Percentiles rank a stretch among this genome's conserved stretches.
These are phyloP conservation scores for Dinocampus coccinellae DNA, from an alignment of 2,888 invertebrate species.

Conservation along the genomic window DNA sequence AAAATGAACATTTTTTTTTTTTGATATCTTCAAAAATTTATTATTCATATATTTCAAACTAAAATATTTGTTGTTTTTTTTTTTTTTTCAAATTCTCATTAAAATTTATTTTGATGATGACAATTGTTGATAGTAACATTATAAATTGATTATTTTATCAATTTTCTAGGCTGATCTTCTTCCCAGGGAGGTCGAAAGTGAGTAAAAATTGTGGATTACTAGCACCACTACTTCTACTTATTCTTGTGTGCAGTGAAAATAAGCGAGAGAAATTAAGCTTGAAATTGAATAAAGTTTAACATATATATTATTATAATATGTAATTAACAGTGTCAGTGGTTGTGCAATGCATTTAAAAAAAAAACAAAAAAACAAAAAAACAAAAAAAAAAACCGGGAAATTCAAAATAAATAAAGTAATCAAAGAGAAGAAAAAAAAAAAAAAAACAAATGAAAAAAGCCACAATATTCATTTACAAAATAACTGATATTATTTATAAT, in stretches of 20 bases:
- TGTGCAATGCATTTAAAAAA: not conserved
- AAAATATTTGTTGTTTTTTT: too few relatives aligned
- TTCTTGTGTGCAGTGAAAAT: conserved; percentile 20
- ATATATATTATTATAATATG: not conserved
- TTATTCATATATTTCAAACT: too few relatives aligned
- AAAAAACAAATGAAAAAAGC: not conserved
- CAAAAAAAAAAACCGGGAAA: not conserved
- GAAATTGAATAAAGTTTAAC: not conserved
- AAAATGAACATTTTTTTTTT: too few relatives aligned
- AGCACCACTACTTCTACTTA: not conserved
- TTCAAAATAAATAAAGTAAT: not conserved
- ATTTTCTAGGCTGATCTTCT: conserved; percentile 86
- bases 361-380: not conserved
- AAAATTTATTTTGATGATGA: too few relatives aligned
- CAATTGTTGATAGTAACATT: not conserved
- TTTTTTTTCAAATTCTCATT: too few relatives aligned
- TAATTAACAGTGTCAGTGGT: not conserved
- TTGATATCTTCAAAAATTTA: too few relatives aligned
- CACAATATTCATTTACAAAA: not conserved
- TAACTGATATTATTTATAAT: not conserved
- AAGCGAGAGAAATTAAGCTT: not conserved
- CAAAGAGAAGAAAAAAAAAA: not conserved
- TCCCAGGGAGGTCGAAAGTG: conserved; percentile 90
- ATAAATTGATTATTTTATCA: conserved; percentile 18
- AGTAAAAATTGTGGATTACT: conserved; percentile 72